Base-by-base conservation (phyloP, 2,113 vertebrate genomes). In the Charina bottae region DNA sequence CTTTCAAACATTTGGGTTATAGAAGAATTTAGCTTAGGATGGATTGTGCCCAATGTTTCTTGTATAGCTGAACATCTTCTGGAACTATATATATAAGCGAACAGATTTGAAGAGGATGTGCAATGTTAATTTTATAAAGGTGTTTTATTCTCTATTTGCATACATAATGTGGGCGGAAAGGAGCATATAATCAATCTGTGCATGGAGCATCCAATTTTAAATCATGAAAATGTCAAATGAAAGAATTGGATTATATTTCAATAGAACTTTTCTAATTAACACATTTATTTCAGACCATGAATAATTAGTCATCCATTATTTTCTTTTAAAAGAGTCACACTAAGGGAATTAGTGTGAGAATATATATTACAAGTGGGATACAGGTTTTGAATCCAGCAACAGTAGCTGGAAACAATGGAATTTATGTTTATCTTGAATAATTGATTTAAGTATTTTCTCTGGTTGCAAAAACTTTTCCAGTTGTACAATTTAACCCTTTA, bases 31-130 rank as follows among this genome's bases (percentile, higher is more conserved):
- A 19, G 3, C 28, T 59, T 46, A 56, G n/a, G 11, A 56, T 88
- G 53, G 54, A 19, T 49, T 53, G 17, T 49, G 8, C 28, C 37
- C 53, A 33, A 15, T 17, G 7, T 78, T 88, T 49, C 37, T 56
- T 59, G 59, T 53, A 6, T 23, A 85, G 87, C n/a, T 28, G 58
- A 93, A 55, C 33, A 92, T 92, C 92, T 33, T 24, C 1, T 83
- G 55, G 24, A 64, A 54, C 12, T 85, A 59, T 21, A 42, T 49
- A 72, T 33, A 33, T 33, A 90, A 59, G 19, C 26, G 55, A 92
- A 89, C 49, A 26, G 92, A 90, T 92, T 85, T 24, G 62, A 91
- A 95, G 37, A 91, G 26, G 11, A 78, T 93, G 93, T 92, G 64
- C 21, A n/a, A 92, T 85, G 26, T 93, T 90, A 46, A 60, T 54